A percentile compares a stretch with the other conserved stretches of the same genome.
These are phyloP conservation scores for Pachycephus smyrnensis DNA, from an alignment of 2,888 invertebrate species.

Conservation along the genomic window DNA sequence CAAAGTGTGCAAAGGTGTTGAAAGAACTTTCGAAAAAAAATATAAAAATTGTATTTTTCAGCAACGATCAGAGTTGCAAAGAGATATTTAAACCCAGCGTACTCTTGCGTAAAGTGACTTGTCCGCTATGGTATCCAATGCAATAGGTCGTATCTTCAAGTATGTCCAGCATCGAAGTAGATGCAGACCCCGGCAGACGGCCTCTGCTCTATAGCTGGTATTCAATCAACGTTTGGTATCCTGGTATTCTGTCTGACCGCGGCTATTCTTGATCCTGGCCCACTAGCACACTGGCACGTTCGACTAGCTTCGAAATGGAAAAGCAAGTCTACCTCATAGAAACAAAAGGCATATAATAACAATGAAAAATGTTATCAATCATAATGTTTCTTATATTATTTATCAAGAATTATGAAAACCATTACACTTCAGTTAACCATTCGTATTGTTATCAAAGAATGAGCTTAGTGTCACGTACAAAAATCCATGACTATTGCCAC, in stretches of 20 bases:
- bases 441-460: not conserved
- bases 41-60: not conserved
- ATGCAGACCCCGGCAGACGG: conserved; percentile 4
- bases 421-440: not conserved
- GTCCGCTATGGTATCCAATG: not conserved
- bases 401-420: not conserved
- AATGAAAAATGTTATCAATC: conserved; percentile 4
- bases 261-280: conserved; percentile 44
- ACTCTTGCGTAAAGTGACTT: not conserved
- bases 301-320: conserved; percentile 16
- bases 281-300: conserved; percentile 30
- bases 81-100: not conserved
- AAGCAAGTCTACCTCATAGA: not conserved
- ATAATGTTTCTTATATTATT: not conserved
- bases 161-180: not conserved
- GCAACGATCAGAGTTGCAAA: not conserved
- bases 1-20: not conserved
- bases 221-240: conserved; percentile 41
- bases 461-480: not conserved
- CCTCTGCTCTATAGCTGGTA: conserved; percentile 27
- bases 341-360: conserved; percentile 7
- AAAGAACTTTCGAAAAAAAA: not conserved
- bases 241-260: conserved; percentile 37
- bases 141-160: not conserved
- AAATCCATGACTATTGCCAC: not conserved